Percentiles rank a stretch among this genome's conserved stretches.
Conservation (phyloP, 1,140 invertebrate species). For the Acromyrmex heyeri region DNA sequence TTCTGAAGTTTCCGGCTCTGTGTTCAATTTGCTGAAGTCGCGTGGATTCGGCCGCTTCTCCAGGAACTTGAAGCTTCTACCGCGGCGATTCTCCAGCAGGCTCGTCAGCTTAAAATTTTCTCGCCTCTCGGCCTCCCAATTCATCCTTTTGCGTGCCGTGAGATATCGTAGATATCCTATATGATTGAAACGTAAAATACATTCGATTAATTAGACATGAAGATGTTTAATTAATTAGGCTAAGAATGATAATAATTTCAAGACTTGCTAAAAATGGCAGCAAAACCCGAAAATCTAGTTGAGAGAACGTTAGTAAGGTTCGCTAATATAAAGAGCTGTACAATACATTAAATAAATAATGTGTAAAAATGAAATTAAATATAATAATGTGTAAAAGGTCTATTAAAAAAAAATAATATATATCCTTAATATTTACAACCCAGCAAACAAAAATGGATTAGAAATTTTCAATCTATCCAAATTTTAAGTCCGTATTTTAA, state of each 20-base stretch:
- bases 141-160: constrained; percentile 81
- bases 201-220: neutral
- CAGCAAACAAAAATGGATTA: too few species aligned
- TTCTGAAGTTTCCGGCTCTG: constrained; percentile 85
- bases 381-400: constrained; percentile 11
- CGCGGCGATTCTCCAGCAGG: constrained; percentile 79
- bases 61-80: constrained; percentile 81
- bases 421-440: constrained; percentile 28
- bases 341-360: constrained; percentile 25
- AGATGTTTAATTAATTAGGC: too few species aligned
- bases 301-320: too few species aligned
- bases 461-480: too few species aligned
- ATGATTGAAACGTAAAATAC: neutral
- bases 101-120: constrained; percentile 84
- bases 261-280: neutral
- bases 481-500: too few species aligned
- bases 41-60: constrained; percentile 84
- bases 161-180: constrained; percentile 81
- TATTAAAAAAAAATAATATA: constrained; percentile 31
- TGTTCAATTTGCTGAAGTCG: constrained; percentile 85
- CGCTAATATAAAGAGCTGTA: neutral
- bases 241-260: too few species aligned
- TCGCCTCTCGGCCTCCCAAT: constrained; percentile 81
- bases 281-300: neutral
- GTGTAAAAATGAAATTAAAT: neutral